Base-by-base conservation (phyloP, 1,140 invertebrate genomes). In the Drepana arcuata region DNA sequence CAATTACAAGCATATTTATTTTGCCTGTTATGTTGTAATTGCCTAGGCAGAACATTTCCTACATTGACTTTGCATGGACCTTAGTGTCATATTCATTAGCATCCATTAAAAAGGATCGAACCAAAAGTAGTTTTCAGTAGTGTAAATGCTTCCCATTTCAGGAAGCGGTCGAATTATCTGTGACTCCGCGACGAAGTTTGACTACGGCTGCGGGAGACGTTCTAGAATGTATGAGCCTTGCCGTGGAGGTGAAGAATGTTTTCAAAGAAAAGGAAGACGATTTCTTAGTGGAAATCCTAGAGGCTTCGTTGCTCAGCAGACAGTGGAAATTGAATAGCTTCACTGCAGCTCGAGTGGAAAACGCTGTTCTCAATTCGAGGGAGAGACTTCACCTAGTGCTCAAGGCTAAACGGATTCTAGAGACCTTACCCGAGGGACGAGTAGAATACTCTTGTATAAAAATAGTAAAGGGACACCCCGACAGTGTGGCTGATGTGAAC, bases 161-260 rank as follows among this genome's bases (percentile, higher is more conserved):
- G 83, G 80, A 85, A 34, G 68, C 66, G 0, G 64, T 84, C 7
- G 73, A 82, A 48, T 41, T 84, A 15, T 52, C 68, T 2, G 61
- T 74, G 0, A 74, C 71, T 7, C 71, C 81, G 2, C 63, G 70
- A 23, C 59, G 79, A 24, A 72, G 69, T 40, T 44, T 83, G 1
- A 59, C 54, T 2, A 46, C 57, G 2, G 24, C 35, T 2, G 42
- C 47, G 6, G 56, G 51, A 2, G 43, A 53, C 7, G 55, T 67
- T 14, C 33, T 55, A 16, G 83, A 85, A 48, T 74, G 64, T 31
- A 60, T 83, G 43, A 60, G 63, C 15, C 38, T 85, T 24, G 60
- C 75, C 0, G 50, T 81, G 5, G 80, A 84, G 56, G 48, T 84
- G 2, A 83, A 83, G 52, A 84, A 85, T 49, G 57, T 78, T 7